phyloP scores from a whole-genome alignment of 2,797 vertebrate species.

The Epinephelus awoara region DNA sequence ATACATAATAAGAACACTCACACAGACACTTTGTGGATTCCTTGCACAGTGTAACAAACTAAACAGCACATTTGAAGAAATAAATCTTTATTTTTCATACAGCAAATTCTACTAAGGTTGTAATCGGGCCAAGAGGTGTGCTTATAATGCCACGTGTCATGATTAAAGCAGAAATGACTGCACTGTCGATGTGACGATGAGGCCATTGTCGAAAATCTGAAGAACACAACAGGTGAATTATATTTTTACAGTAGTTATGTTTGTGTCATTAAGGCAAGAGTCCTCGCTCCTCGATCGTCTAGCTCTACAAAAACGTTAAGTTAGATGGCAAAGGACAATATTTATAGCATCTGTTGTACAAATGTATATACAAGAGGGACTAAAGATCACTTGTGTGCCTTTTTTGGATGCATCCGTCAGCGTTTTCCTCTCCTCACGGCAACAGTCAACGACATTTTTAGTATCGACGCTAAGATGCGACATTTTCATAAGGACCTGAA shows the following conservation, averaged over 20 bases:
- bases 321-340: constrained; percentile 54
- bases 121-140: constrained; percentile 27
- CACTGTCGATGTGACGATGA: constrained; percentile 36
- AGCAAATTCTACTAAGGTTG: constrained; percentile 60
- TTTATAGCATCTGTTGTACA: constrained; percentile 44
- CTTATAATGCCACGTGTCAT: constrained; percentile 27
- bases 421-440: not conserved
- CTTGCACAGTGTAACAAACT: constrained; percentile 3
- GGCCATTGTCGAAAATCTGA: constrained; percentile 28
- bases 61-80: constrained; percentile 69
- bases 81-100: constrained; percentile 82
- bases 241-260: constrained; percentile 41
- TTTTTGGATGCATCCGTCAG: constrained; percentile 16
- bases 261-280: constrained; percentile 69
- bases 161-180: constrained; percentile 55
- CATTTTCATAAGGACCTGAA: constrained; percentile 26
- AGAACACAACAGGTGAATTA: constrained; percentile 42
- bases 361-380: constrained; percentile 40
- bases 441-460: constrained; percentile 6
- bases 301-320: constrained; percentile 44
- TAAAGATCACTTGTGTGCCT: constrained; percentile 33
- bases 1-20: too few relatives aligned
- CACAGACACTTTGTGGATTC: not conserved
- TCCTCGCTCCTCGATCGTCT: constrained; percentile 37
- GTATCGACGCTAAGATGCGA: constrained; percentile 18